Evolutionary conservation across 2,888 invertebrate genomes (phyloP), one percentile per base, ranked within the genome.

Genomic region (Drosophila hamatofila): DNA sequence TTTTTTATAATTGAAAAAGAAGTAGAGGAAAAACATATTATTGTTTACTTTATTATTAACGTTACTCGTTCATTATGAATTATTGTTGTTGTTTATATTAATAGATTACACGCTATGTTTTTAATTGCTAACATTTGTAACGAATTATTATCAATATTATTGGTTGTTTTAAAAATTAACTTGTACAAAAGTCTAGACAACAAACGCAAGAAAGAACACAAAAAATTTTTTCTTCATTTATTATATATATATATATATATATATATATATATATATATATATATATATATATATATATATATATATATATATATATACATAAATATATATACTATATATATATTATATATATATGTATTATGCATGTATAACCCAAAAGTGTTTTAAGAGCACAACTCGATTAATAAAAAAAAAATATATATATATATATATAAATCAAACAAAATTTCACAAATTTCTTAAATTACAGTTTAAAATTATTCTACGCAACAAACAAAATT

Each of bases 321-420:
- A 41, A 54, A 59, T 58, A 55, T 49, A 62, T 48, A 68, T 67
- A 11, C 35, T 59, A 67, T 63, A 44, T 56, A 41, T 54, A 69
- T 52, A 27, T 42, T 33, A 25, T 52, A 14, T 18, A 16, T 62
- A 21, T 63, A 39, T 57, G 33, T 55, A 42, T 27, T 61, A 30
- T 55, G 35, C 65, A 52, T 49, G 52, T 42, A 52, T 76, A 73
- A 77, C 66, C 71, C 71, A 77, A 77, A 81, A 73, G 82, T 82
- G 75, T 80, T 83, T 83, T 84, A 68, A 78, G 82, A 83, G 84
- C 72, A 85, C 83, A 82, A 83, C 83, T 84, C 83, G 74, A 35
- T 77, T 58, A 55, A 65, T 42, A 61, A 41, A 8, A 30, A 30
- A 8, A 30, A n/a, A 30, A 30, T 30, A 30, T 9, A 9, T 27